Percentiles rank a stretch among this genome's conserved stretches.
Evolutionary conservation across 2,797 vertebrate genomes (phyloP).

Genomic region (Betta splendens): DNA sequence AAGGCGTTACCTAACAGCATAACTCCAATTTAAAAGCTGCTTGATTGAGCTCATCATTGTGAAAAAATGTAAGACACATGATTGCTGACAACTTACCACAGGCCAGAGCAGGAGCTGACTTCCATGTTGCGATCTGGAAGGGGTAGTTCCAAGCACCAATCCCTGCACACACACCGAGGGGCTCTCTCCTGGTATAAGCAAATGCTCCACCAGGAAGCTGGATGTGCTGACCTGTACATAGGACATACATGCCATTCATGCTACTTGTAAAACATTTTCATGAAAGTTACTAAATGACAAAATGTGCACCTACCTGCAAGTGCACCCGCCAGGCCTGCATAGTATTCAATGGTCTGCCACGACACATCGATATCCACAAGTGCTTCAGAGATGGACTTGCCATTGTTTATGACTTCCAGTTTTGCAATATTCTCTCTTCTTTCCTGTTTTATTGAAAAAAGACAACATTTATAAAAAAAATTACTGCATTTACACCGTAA

Average conservation of each 20-base stretch:
- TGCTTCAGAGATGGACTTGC: constrained; percentile 93
- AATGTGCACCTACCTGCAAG: constrained; percentile 82
- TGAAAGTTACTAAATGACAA: too few species aligned
- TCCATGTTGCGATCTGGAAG: constrained; percentile 91
- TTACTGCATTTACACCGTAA: too few species aligned
- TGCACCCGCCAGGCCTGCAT: constrained; percentile 89
- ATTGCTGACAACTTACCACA: constrained; percentile 83
- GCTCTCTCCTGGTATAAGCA: constrained; percentile 92
- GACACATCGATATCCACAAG: constrained; percentile 85
- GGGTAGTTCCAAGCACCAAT: constrained; percentile 98
- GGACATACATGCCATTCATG: not conserved
- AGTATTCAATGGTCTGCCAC: constrained; percentile 93
- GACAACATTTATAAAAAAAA: fast-evolving
- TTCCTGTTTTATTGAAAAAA: constrained; percentile 78
- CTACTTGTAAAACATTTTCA: not conserved
- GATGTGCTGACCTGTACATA: constrained; percentile 88
- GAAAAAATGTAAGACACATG: not conserved
- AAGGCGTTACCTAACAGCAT: constrained; percentile 89
- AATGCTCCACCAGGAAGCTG: constrained; percentile 92
- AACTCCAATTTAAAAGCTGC: not conserved
- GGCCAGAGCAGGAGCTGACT: constrained; percentile 92
- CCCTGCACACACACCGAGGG: constrained; percentile 93
- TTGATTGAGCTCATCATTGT: too few species aligned
- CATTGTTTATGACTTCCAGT: constrained; percentile 94
- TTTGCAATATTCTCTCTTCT: constrained; percentile 84